Base-by-base conservation (phyloP, 2,113 vertebrate species). In the Xiphorhynchus elegans region DNA sequence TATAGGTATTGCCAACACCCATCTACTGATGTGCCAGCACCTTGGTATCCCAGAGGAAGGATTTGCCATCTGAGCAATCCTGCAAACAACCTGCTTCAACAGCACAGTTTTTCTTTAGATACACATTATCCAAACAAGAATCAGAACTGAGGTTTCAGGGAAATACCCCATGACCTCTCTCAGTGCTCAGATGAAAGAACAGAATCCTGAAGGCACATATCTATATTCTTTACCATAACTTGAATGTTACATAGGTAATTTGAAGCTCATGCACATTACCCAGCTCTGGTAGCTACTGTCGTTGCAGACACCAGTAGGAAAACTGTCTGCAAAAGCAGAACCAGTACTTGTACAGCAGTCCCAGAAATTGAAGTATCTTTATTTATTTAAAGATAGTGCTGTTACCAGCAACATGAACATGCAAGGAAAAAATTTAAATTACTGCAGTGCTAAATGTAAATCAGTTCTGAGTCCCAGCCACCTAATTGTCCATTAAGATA, bases 401-500 rank as follows among this genome's bases (percentile, higher is more conserved):
- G 44, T 80, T 42, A 64, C n/a, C 67, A 68, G 62, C 23, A 89
- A 87, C 74, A 89, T 37, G 13, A 24, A 78, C 47, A 75, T 37
- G 25, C 18, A 88, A 84, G 26, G 35, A 60, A 62, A 89, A 88
- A 56, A 64, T 60, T 90, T 40, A 84, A 93, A 74, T 64, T 88
- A 74, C 59, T 95, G 63, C 66, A 90, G 52, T 84, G 55, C 64
- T 77, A 95, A 93, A 95, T 67, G 55, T 91, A 96, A 97, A 96
- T 92, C 82, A 84, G 58, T 94, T 95, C 92, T 92, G 81, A 97
- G 91, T 70, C 39, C 39, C 44, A 95, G 76, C 47, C 76, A 95
- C 73, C 84, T 95, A 96, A 94, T 58, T 95, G 78, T 96, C 91
- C 93, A 96, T 97, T 97, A 96, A 93, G 92, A 95, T 91, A 96